Evolutionary conservation across 2,888 invertebrate genomes (phyloP), one percentile per base, ranked within the genome.

Genomic region (Drosophila yooni): DNA sequence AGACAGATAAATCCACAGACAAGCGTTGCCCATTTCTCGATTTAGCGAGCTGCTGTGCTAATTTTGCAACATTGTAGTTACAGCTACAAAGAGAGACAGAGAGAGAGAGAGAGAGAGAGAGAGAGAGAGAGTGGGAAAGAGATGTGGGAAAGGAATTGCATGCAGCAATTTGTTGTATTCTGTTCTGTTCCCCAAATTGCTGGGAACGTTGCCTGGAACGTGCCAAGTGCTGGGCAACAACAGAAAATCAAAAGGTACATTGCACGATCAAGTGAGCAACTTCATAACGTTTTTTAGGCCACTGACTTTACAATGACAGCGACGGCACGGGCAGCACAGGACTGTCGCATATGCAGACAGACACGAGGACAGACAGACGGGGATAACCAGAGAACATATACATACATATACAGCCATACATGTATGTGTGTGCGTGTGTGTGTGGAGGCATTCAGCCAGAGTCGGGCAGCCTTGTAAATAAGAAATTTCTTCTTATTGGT

Each of bases 221-320:
- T 91, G 91, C 90, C 82, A 92, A 91, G 91, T 91, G 91, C 88
- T 82, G 86, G 83, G 66, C 89, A 90, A 81, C 83, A 84, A n/a
- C 56, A 34, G 27, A 54, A 85, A 82, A 83, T 83, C 90, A 83
- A 89, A 89, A 91, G 87, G 91, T 91, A 92, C 92, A 85, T 92
- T 92, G 91, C 83, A 91, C 92, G 92, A 89, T 91, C 88, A 91
- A 91, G 91, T 92, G 91, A 91, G 90, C 91, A 92, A 89, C 87
- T 84, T 83, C 91, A 90, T 89, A 87, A 91, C 81, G 40, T 75
- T 90, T 90, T 88, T 83, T 91, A 89, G 86, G 86, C 82, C 86
- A 87, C 87, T 87, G 86, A 87, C 86, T 87, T 79, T 70, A 88
- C 89, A 81, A 90, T 87, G 86, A 72, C 89, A 57, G 61, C 81